Evolutionary conservation across 2,797 vertebrate species (phyloP), one percentile per base, ranked within the genome.

Genomic region (Sebastes iracundus): DNA sequence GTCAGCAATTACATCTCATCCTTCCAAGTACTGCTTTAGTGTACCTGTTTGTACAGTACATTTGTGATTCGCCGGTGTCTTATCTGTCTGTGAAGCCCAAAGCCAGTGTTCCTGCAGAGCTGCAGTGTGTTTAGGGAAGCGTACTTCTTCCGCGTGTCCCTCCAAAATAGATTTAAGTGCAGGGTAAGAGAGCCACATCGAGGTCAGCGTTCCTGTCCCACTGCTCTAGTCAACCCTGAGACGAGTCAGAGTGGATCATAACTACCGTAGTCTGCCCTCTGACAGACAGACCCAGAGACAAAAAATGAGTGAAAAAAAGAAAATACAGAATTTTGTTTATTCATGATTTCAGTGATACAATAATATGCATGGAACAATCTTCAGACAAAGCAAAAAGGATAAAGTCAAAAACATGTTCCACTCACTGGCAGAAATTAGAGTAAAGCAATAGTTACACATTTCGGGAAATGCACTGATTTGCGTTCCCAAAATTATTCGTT

Each of bases 91-190:
- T 62, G 32, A 61, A 88, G 77, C 53, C 62, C 22, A 25, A 75
- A 53, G 77, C 79, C 75, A 33, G 22, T 2, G 35, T 62, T 69
- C 68, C 86, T 73, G 78, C 79, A 77, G 77, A 77, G 65, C 64
- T 74, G 73, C 88, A 84, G 63, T 28, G 46, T 82, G 80, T 90
- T 91, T 85, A 67, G 58, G 77, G 80, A 88, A 84, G 88, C 77
- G 86, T 66, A 56, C 11, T 74, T 82, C 80, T 72, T 72, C 86
- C 23, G 60, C 76, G 79, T 75, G 78, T 93, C 87, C 86, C 86
- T 93, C 92, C 69, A 90, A 96, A 96, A 96, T 96, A 96, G 95
- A 95, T 93, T 95, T 96, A 96, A 96, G 92, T 95, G 94, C 91
- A 94, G 94, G 91, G 94, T 94, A 83, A 77, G 85, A 94, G 85